Evolutionary conservation across 2,113 vertebrate genomes (phyloP), one percentile per base, ranked within the genome.

Genomic region (Gopherus flavomarginatus): DNA sequence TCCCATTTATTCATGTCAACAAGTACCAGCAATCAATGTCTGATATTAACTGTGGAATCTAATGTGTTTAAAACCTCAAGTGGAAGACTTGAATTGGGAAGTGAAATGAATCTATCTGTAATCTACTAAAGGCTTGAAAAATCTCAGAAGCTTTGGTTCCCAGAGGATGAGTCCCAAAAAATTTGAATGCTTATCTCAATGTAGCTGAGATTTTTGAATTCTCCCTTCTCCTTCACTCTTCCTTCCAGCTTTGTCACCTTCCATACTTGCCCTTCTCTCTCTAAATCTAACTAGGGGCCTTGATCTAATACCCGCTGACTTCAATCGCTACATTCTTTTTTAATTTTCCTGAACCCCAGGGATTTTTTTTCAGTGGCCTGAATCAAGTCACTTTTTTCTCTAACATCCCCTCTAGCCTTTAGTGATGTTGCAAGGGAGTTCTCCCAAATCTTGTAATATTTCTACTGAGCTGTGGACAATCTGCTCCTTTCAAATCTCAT

Each of bases 1-100:
- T 96, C 62, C 90, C 95, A 96, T 94, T 95, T 69, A n/a, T n/a
- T 29, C 72, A 86, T 96, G 92, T 78, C 95, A 97, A 96, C 94
- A 88, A 92, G n/a, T 38, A 79, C 1, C 5, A 88, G 49, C 42
- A 89, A n/a, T 85, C 92, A 96, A 95, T 93, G 94, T 75, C n/a
- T 62, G 2, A 86, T 95, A 42, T 5, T 90, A 72, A 92, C 85
- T n/a, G 38, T 88, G 47, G 85, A 92, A 97, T 95, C 96, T 94
- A 94, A 56, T 95, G 62, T 24, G 21, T 93, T 94, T 91, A 90
- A 95, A 91, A 94, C 90, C 87, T 95, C 79, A 92, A 94, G 75
- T 92, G 89, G 93, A 90, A 93, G 38, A 9, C 79, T 95, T 86
- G 94, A 75, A 91, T 96, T 83, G 52, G 47, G 75, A 88, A 89